These are phyloP conservation scores for Gallinago jamesoni DNA, from an alignment of 2,113 vertebrate genomes.

Conservation along the genomic window DNA sequence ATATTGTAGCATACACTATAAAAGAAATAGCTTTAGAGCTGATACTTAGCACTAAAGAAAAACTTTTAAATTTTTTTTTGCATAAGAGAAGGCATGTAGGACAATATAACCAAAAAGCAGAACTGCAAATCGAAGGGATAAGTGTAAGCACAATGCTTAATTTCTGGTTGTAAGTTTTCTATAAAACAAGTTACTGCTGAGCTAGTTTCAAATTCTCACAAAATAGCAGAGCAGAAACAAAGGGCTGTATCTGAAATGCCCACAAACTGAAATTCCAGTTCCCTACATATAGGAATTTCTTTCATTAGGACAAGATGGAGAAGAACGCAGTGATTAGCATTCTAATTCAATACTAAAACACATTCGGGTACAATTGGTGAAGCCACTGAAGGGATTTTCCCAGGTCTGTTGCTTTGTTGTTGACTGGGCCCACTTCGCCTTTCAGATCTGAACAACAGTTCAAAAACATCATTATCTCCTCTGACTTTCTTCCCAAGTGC, in stretches of 20 bases:
- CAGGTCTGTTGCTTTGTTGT: background rate
- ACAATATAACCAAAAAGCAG: background rate
- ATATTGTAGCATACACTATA: background rate
- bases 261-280: background rate
- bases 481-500: background rate
- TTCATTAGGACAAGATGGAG: constrained; percentile 6
- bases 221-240: background rate
- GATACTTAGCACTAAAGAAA: background rate
- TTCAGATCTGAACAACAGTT: background rate
- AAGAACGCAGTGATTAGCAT: background rate
- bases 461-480: background rate
- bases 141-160: background rate
- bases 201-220: background rate
- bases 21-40: background rate
- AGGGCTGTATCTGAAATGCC: background rate
- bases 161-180: background rate
- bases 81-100: background rate
- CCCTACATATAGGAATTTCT: background rate
- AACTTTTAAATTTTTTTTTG: background rate
- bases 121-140: background rate
- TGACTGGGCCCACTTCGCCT: background rate
- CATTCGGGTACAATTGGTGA: background rate
- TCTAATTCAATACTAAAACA: background rate
- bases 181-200: background rate
- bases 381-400: background rate